These are phyloP conservation scores for Trachelipus rathkii DNA, from an alignment of 1,140 invertebrate genomes.

Conservation along the genomic window DNA sequence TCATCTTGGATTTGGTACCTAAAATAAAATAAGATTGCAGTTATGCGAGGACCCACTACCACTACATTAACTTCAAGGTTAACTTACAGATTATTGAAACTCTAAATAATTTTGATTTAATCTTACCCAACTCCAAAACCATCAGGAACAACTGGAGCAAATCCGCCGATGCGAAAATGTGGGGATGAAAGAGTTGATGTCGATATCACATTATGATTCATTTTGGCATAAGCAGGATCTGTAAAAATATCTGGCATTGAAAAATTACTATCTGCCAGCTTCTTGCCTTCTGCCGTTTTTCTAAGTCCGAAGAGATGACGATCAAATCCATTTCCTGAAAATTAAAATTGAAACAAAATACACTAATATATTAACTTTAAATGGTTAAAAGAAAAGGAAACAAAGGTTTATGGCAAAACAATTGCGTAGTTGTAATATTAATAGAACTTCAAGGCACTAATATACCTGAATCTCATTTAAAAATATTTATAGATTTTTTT, in stretches of 20 bases:
- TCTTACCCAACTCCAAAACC: slow-evolving; percentile 82
- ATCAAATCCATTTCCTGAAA: slow-evolving; percentile 78
- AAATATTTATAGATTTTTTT: too few species aligned
- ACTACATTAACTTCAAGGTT: too few species aligned
- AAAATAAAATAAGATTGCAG: slow-evolving; percentile 38
- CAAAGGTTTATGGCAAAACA: too few species aligned
- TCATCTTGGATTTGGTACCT: slow-evolving; percentile 62
- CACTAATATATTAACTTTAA: too few species aligned
- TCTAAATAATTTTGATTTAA: too few species aligned
- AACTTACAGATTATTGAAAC: too few species aligned
- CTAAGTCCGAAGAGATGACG: slow-evolving; percentile 86
- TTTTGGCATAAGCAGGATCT: slow-evolving; percentile 71
- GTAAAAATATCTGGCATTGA: slow-evolving; percentile 64
- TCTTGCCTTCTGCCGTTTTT: slow-evolving; percentile 62
- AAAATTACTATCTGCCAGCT: slow-evolving; percentile 46
- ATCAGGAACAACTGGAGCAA: slow-evolving; percentile 85
- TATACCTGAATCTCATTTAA: too few species aligned
- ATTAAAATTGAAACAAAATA: not conserved
- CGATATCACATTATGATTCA: slow-evolving; percentile 90
- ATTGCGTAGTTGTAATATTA: too few species aligned
- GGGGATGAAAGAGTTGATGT: slow-evolving; percentile 89
- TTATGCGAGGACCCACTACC: too few species aligned
- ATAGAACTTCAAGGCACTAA: too few species aligned
- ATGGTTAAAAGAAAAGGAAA: too few species aligned
- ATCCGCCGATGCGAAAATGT: slow-evolving; percentile 82